Evolutionary conservation across 1,140 invertebrate genomes (phyloP), one percentile per base, ranked within the genome.

Genomic region (Hycleus phaleratus): DNA sequence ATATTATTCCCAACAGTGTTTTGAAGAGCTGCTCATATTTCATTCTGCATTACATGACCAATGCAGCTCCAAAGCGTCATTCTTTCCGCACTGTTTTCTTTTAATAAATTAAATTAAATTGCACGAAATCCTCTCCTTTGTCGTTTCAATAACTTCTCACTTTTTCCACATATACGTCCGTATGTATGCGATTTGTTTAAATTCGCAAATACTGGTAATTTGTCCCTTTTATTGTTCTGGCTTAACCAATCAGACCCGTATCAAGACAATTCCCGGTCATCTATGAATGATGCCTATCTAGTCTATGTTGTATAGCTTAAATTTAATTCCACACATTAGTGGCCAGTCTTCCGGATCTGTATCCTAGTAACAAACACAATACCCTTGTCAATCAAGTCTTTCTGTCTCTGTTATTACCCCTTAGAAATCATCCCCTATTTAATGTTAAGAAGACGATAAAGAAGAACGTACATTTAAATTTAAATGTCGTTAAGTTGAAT

Each of bases 1-100:
- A 52, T 52, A 52, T 52, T 52, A 52, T 52, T 52, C 50, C 50
- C 50, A 26, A 18, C 40, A 49, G 40, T 49, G 40, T 38, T 49
- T 49, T 26, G 50, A 32, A 43, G 45, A 52, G 40, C 43, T 40
- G 38, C 39, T 43, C 43, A 52, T 52, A 52, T 52, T 52, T 52
- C 50, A 52, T 52, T 52, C 45, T 18, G 18, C 18, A 43, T 52
- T 52, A 24, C 38, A 9, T 7, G 50, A 43, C 12, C 45, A 43
- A 52, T 53, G 51, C 51, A 53, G 32, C 7, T 32, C 32, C 32
- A 32, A 32, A 32, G 32, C 32, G 7, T 32, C 32, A 32, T 32
- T 5, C 7, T 32, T 32, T 4, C 7, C 32, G 32, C 7, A 18
- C 32, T 32, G 32, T 32, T 32, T 32, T 32, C 32, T 4, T 32